Base-by-base conservation (phyloP, 1,140 invertebrate species). In the Bombus waltoni region DNA sequence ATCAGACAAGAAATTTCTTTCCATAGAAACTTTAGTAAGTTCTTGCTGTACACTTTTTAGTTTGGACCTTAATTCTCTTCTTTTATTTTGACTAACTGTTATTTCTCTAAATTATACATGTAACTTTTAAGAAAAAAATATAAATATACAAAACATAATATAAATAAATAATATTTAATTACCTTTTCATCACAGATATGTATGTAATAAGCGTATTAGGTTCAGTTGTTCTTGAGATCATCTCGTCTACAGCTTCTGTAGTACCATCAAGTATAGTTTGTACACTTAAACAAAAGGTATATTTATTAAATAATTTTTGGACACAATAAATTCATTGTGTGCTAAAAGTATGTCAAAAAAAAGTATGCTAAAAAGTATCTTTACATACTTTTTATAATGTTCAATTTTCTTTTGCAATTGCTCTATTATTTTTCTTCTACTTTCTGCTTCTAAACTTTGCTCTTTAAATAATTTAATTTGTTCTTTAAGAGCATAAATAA, bases 401-500 rank as follows among this genome's bases (percentile, higher is more conserved):
- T 96, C 95, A 28, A 97, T 87, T 68, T 95, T 94, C 13, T 95
- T 95, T 86, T 96, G 96, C 2, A 97, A 89, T 0, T 85, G 84
- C 35, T 93, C 93, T 88, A 96, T 94, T 90, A 97, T 96, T 94
- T 2, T 96, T 83, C 77, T 93, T 95, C 13, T 95, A 89, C 1
- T 92, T 59, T 96, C 96, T 83, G 93, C 93, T 77, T 95, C 95
- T 65, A 15, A 15, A 57, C 35, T 72, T 85, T 96, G 95, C 47
- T 94, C 87, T 91, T 96, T 96, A 47, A 94, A 93, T 87, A 91
- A 94, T 53, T 91, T 90, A 3, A 96, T 88, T 91, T 97, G 96
- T 6, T 96, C 95, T 85, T 96, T 96, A 4, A 96, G 90, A 25
- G 94, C 95, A 83, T 91, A 86, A 70, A 96, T 93, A 3, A 93